Evolutionary conservation across 2,113 vertebrate genomes (phyloP).

Genomic region (Pseudorasbora parva): DNA sequence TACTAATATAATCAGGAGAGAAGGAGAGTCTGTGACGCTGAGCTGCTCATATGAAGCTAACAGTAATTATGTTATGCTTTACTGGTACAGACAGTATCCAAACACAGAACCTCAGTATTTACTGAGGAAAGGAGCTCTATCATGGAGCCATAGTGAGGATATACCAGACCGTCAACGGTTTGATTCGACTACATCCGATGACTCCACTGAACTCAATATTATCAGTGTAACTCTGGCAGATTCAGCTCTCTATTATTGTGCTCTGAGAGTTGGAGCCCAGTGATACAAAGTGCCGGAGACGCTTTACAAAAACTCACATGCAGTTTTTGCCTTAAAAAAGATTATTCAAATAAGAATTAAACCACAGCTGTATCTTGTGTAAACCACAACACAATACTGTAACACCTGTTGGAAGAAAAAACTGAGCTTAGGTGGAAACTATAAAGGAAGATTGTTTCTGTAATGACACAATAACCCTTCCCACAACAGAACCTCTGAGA

Average conservation of each 20-base stretch:
- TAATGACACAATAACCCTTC: neutral
- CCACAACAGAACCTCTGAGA: neutral
- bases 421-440: neutral
- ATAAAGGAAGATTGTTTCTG: neutral
- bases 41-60: constrained; percentile 17
- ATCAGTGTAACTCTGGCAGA: neutral
- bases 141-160: rapidly evolving
- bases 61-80: neutral
- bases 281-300: neutral
- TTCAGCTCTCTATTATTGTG: constrained; percentile 35
- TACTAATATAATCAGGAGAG: neutral
- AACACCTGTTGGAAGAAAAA: neutral
- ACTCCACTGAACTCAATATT: constrained; percentile 25
- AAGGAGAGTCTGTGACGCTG: constrained; percentile 14
- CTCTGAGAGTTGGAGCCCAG: neutral
- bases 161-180: neutral
- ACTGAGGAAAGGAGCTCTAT: neutral
- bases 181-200: neutral
- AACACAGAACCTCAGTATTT: constrained; percentile 33
- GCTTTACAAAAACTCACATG: neutral
- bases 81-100: constrained; percentile 21
- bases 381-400: neutral
- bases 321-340: neutral
- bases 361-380: neutral
- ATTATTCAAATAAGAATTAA: neutral